Evolutionary conservation across 1,140 invertebrate species (phyloP).

Genomic region (Temnothorax longispinosus): DNA sequence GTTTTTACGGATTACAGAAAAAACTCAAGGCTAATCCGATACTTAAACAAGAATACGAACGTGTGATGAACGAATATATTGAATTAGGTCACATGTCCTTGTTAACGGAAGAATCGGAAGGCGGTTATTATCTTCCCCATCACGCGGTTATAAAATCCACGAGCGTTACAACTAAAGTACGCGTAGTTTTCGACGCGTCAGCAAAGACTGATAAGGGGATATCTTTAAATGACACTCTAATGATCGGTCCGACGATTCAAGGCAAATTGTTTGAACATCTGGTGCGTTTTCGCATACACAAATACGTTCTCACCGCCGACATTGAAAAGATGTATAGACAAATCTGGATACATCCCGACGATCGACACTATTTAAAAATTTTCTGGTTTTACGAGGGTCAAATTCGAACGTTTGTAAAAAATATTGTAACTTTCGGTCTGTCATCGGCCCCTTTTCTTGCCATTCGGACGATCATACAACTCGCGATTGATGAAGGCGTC

Average conservation of each 20-base stretch:
- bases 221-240: background rate
- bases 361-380: background rate
- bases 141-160: background rate
- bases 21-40: background rate
- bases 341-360: background rate
- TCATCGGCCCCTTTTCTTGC: background rate
- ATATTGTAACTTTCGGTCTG: background rate
- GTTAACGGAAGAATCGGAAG: background rate
- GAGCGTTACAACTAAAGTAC: background rate
- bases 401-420: background rate
- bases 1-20: background rate
- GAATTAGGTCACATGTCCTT: background rate
- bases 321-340: background rate
- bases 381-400: background rate
- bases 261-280: background rate
- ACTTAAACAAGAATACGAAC: background rate
- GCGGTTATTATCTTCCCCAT: background rate
- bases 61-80: background rate
- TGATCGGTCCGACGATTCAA: background rate
- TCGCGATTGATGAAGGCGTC: background rate
- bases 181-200: background rate
- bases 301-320: background rate
- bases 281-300: background rate
- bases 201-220: background rate
- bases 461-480: background rate